A percentile compares a stretch with the other conserved stretches of the same genome.
Evolutionary conservation across 2,888 invertebrate species (phyloP).

Genomic region (Dasypolia templi): DNA sequence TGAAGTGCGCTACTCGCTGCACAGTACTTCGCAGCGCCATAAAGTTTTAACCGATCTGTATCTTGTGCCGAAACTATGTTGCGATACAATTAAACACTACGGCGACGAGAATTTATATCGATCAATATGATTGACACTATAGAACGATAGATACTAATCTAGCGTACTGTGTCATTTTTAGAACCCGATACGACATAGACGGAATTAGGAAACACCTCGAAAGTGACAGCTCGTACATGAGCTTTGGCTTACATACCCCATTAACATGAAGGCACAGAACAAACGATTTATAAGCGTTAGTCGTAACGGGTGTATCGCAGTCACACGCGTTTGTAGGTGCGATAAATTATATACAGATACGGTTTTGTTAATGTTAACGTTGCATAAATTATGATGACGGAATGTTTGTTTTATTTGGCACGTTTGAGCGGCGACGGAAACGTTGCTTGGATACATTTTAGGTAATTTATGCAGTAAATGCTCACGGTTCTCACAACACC

Average conservation of each 20-base stretch:
- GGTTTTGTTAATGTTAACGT: conserved; percentile 68
- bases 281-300: conserved; percentile 52
- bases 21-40: no score
- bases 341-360: conserved; percentile 67
- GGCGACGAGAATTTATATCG: background rate
- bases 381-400: conserved; percentile 76
- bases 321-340: conserved; percentile 57
- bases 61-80: background rate
- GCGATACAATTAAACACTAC: no score
- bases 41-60: no score
- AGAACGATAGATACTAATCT: background rate
- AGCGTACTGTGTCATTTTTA: background rate
- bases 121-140: background rate
- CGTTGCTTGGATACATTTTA: conserved; percentile 76
- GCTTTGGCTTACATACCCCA: conserved; percentile 19
- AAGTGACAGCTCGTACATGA: conserved; percentile 31
- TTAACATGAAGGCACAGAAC: conserved; percentile 15
- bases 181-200: conserved; percentile 4
- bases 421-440: conserved; percentile 77
- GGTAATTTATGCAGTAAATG: conserved; percentile 86
- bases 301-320: conserved; percentile 46
- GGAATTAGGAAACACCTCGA: conserved; percentile 37
- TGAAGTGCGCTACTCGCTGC: no score
- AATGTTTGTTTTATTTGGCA: conserved; percentile 83
- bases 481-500: conserved; percentile 84